Evolutionary conservation across 2,888 invertebrate genomes (phyloP), one percentile per base, ranked within the genome.

Genomic region (Dasysyrphus albostriatus): DNA sequence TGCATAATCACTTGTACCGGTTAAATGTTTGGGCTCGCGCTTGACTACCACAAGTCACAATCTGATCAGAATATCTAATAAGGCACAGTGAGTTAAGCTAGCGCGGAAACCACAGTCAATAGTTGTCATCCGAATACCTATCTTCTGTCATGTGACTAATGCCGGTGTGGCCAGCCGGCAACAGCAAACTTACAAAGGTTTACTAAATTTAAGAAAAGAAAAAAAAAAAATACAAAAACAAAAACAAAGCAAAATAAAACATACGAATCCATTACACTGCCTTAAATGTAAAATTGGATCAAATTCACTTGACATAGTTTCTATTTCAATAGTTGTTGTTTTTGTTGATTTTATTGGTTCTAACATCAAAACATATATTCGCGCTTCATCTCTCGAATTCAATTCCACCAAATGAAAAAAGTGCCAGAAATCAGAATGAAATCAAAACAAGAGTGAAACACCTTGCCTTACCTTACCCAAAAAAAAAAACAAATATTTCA

Each of bases 1-100:
- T 74, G 69, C 61, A 63, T 85, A 81, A 85, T 85, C 67, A 81
- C 84, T 85, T 85, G 77, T 85, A 85, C 81, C 84, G 77, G 81
- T 81, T 81, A 81, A 81, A 67, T 67, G 47, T 44, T 73, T 61
- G 81, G 81, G 61, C 81, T 85, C 75, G 77, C 44, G 76, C 76
- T 81, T 72, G 67, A 80, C 76, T 80, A 84, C 77, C 73, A 81
- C 73, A 72, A 59, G 16, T 24, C 34, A 49, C 47, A 61, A 73
- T 67, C 81, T 81, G 84, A 81, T 73, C 67, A 10, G 84, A 85
- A 85, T 85, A 73, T 39, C 10, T 73, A 81, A 85, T 42, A 32
- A 67, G 72, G 42, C 51, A 19, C 9, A 19, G 69, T 51, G 0
- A 47, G 44, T 56, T 63, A 19, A 67, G 49, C 19, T 72, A 67